These are phyloP conservation scores for Phalacrocorax carbo DNA, from an alignment of 2,113 vertebrate species.

Conservation along the genomic window DNA sequence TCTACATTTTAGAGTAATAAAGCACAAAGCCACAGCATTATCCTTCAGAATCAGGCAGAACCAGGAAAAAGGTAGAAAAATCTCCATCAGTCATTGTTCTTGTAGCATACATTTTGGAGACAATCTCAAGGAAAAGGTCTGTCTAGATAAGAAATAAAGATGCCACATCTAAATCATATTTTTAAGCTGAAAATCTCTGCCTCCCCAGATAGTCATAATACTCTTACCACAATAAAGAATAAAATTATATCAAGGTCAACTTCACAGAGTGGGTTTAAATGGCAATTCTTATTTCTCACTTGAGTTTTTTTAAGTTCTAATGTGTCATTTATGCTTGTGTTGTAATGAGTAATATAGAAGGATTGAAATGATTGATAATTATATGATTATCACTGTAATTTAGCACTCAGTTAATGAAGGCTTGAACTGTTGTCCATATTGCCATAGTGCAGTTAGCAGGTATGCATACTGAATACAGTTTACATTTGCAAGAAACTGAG, in stretches of 20 bases:
- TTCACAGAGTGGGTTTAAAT: not conserved
- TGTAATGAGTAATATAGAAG: not conserved
- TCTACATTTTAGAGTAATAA: not conserved
- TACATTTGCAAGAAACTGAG: conserved; percentile 1
- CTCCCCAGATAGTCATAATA: not conserved
- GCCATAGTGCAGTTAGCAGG: not conserved
- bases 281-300: conserved; percentile 1
- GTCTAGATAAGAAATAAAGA: not conserved
- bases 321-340: not conserved
- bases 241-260: conserved; percentile 4
- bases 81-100: not conserved
- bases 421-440: conserved; percentile 25
- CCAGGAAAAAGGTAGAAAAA: not conserved
- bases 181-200: not conserved
- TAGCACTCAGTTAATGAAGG: conserved; percentile 40
- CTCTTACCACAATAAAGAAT: not conserved
- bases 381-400: conserved; percentile 26
- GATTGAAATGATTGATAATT: conserved; percentile 7
- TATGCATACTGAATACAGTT: conserved; percentile 5
- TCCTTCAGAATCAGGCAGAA: not conserved
- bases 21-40: not conserved
- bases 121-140: not conserved
- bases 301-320: not conserved
- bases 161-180: not conserved
- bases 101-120: not conserved